Percentiles rank a stretch among this genome's conserved stretches.
phyloP scores from a whole-genome alignment of 2,888 invertebrate species.

The Drosophila melanosoma region DNA sequence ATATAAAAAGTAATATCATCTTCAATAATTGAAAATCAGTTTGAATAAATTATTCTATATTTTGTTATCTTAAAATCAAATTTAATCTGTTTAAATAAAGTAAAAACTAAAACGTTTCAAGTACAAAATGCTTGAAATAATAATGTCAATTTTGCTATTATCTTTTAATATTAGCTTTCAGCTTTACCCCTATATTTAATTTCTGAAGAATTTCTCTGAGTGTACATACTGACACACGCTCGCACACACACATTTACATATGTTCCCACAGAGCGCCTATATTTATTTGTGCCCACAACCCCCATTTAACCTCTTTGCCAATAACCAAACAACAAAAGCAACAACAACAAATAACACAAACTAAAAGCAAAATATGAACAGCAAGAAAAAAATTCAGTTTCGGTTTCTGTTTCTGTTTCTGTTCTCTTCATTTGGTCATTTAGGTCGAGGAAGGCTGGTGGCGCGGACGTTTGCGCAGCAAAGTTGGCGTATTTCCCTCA shows the following conservation, averaged over 20 bases:
- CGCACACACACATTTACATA: not conserved
- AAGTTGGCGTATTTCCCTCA: conserved; percentile 96
- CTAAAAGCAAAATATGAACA: conserved; percentile 43
- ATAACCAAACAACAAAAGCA: conserved; percentile 60
- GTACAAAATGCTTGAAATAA: not conserved
- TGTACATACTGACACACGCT: not conserved
- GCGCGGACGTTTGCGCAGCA: conserved; percentile 93
- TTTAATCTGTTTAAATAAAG: too few species aligned
- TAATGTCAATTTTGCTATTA: not conserved
- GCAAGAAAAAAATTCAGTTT: not conserved
- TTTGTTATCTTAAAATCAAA: too few species aligned
- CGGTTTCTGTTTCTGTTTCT: conserved; percentile 22
- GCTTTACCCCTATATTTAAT: not conserved
- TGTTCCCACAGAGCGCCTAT: conserved; percentile 16
- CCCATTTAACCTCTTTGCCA: conserved; percentile 79
- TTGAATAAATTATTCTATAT: too few species aligned
- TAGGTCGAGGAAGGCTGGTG: conserved; percentile 96
- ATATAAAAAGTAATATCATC: too few species aligned
- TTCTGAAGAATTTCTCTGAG: conserved; percentile 2
- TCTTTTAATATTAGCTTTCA: not conserved
- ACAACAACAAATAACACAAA: conserved; percentile 26
- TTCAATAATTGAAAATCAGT: too few species aligned
- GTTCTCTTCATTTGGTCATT: conserved; percentile 55
- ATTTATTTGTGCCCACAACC: conserved; percentile 52
- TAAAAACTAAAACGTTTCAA: not conserved